Evolutionary conservation across 1,140 invertebrate genomes (phyloP).

Genomic region (Gonioctena quinquepunctata): DNA sequence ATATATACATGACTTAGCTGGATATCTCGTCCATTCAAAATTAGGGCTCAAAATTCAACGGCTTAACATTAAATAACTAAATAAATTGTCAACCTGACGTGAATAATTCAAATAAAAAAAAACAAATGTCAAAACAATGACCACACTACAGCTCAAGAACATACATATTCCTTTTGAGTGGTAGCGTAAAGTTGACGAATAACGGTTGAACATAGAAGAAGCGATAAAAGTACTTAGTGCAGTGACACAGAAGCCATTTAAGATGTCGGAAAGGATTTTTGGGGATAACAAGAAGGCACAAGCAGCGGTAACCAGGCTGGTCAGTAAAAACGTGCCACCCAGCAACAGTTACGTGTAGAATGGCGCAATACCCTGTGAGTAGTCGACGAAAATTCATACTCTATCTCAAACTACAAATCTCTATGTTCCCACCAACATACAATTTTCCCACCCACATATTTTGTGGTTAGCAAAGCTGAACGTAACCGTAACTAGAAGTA

Average conservation of each 20-base stretch:
- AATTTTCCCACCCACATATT: too few species aligned
- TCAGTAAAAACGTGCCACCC: constrained; percentile 32
- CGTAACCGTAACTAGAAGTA: too few species aligned
- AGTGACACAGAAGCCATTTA: constrained; percentile 47
- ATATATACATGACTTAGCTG: constrained; percentile 48
- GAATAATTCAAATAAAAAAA: constrained; percentile 15
- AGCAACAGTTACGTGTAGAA: constrained; percentile 31
- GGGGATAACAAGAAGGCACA: constrained; percentile 50
- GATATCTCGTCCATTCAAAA: constrained; percentile 53
- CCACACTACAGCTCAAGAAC: constrained; percentile 22
- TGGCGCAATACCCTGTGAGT: constrained; percentile 52
- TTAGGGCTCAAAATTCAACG: constrained; percentile 12
- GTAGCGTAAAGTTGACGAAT: neutral
- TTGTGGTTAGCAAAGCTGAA: too few species aligned
- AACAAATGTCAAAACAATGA: constrained; percentile 11
- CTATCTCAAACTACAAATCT: constrained; percentile 20
- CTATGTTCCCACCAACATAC: too few species aligned
- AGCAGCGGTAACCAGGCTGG: constrained; percentile 43
- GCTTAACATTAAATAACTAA: constrained; percentile 29
- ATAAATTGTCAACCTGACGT: constrained; percentile 20
- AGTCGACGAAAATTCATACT: constrained; percentile 39
- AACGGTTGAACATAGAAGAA: constrained; percentile 33
- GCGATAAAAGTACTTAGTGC: constrained; percentile 36
- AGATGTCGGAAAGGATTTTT: constrained; percentile 38
- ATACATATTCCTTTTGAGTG: constrained; percentile 19